Conservation (phyloP, 2,113 vertebrate genomes). For the zebrafish (Danio rerio) region DNA sequence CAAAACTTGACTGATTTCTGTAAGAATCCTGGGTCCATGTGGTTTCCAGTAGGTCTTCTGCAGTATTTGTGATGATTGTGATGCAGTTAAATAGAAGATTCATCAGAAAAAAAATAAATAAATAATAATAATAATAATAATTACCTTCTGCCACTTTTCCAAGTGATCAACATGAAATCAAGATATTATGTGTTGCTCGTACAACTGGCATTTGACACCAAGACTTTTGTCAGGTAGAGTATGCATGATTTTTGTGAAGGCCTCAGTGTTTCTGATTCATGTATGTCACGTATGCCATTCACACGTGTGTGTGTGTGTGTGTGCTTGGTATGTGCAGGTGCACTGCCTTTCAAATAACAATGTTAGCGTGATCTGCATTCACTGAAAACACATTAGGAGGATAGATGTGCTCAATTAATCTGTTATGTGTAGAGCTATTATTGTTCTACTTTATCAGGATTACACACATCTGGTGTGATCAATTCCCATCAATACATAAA, state of each 20-base stretch:
- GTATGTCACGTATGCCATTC: background rate
- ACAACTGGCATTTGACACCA: too few species aligned
- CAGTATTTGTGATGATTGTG: too few species aligned
- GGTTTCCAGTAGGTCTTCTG: too few species aligned
- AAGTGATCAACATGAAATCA: too few species aligned
- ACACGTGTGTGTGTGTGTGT: background rate
- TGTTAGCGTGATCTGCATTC: background rate
- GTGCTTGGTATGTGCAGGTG: constrained; percentile 4
- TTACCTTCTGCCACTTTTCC: too few species aligned
- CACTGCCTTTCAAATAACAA: constrained; percentile 22
- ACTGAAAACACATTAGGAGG: background rate
- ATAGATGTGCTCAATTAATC: constrained; percentile 11
- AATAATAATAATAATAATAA: too few species aligned
- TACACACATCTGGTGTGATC: constrained; percentile 22
- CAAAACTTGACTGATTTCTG: too few species aligned
- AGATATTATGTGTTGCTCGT: too few species aligned
- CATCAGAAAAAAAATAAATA: too few species aligned
- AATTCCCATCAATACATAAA: constrained; percentile 3
- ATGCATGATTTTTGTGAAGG: constrained; percentile 1
- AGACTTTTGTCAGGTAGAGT: too few species aligned
- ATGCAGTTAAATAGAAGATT: too few species aligned
- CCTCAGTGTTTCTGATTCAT: background rate
- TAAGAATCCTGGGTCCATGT: too few species aligned
- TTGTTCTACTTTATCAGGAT: constrained; percentile 21
- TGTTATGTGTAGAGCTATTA: constrained; percentile 11